Conservation (phyloP, 2,888 invertebrate species). For the Agrenia bidenticulata region DNA sequence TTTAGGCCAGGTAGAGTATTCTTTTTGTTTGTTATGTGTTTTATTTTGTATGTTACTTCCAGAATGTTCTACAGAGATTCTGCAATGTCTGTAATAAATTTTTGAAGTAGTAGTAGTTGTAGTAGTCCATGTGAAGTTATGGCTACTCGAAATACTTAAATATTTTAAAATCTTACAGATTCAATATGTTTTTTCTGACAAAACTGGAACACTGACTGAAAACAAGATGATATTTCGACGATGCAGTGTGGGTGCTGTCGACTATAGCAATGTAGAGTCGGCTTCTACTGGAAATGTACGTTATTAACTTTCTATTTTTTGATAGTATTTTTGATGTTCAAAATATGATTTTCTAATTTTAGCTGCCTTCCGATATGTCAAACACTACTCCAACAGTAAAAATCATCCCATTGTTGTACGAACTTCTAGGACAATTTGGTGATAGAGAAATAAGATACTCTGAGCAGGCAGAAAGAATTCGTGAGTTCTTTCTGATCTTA, state of each 20-base stretch:
- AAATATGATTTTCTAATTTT: too few relatives aligned
- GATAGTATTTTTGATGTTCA: background rate
- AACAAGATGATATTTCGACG: constrained; percentile 95
- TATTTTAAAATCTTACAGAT: constrained; percentile 57
- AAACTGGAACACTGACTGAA: constrained; percentile 96
- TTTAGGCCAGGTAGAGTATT: constrained; percentile 74
- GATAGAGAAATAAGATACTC: constrained; percentile 4
- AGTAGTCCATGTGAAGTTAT: too few relatives aligned
- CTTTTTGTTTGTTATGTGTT: constrained; percentile 11
- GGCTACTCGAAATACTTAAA: too few relatives aligned
- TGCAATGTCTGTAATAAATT: background rate
- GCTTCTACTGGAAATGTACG: constrained; percentile 57
- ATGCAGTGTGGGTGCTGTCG: constrained; percentile 83
- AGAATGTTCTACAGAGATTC: too few relatives aligned
- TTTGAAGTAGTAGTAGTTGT: background rate
- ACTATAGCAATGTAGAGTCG: constrained; percentile 77
- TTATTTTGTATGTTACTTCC: background rate
- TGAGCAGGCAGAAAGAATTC: constrained; percentile 69
- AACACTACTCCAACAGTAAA: constrained; percentile 34
- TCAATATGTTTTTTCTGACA: constrained; percentile 93
- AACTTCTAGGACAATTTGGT: constrained; percentile 37
- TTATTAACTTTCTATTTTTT: background rate
- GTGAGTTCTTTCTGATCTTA: constrained; percentile 85
- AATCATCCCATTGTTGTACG: constrained; percentile 36
- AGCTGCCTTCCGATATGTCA: background rate